These are phyloP conservation scores for Pilophorus perplexus DNA, from an alignment of 2,888 invertebrate species.

Conservation along the genomic window DNA sequence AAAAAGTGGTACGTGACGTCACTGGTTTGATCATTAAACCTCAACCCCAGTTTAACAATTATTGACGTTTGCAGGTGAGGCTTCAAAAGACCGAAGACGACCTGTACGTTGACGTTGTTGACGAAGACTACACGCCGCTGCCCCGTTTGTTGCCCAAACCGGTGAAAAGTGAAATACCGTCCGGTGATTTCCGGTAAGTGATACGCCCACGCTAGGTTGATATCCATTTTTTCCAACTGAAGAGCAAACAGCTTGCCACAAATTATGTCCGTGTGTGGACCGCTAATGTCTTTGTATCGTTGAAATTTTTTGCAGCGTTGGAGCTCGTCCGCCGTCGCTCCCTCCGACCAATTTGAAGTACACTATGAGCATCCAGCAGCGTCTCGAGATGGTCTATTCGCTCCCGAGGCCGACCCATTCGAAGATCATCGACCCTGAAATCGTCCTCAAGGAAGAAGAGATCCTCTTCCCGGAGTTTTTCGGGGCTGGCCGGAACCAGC, in stretches of 20 bases:
- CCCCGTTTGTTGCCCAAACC: not conserved
- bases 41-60: not conserved
- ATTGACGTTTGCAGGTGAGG: not conserved
- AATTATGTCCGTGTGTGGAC: too few species aligned
- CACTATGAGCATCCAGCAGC: conserved; percentile 43
- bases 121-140: conserved; percentile 3
- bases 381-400: conserved; percentile 49
- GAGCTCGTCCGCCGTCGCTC: not conserved
- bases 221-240: too few species aligned
- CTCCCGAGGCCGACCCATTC: conserved; percentile 56
- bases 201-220: too few species aligned
- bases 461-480: conserved; percentile 60
- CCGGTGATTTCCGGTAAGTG: too few species aligned
- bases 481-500: conserved; percentile 21
- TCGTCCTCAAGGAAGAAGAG: conserved; percentile 58
- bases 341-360: not conserved
- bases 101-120: conserved; percentile 20
- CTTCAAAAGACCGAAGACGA: conserved; percentile 20
- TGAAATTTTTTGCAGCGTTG: too few species aligned
- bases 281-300: too few species aligned
- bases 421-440: conserved; percentile 52
- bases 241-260: too few species aligned
- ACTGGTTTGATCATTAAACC: not conserved
- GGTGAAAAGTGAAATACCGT: too few species aligned
- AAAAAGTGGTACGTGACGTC: conserved; percentile 10